These are phyloP conservation scores for Philypnodon macrostomus DNA, from an alignment of 2,797 vertebrate species.

Conservation along the genomic window DNA sequence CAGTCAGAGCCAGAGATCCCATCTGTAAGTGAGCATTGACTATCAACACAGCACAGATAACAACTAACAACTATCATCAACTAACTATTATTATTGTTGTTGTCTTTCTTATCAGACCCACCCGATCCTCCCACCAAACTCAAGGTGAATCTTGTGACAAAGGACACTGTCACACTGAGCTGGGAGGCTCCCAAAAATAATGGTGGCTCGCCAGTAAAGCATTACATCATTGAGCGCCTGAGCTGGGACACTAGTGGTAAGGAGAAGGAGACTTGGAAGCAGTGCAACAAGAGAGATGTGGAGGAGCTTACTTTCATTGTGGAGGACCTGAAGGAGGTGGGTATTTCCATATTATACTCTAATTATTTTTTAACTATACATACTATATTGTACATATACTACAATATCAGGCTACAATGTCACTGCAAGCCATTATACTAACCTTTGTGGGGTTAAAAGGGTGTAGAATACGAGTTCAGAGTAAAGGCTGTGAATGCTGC, in stretches of 20 bases:
- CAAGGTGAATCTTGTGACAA: conserved; percentile 91
- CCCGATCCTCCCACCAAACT: conserved; percentile 95
- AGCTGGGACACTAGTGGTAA: conserved; percentile 92
- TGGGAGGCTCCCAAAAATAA: conserved; percentile 96
- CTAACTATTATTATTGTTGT: neutral
- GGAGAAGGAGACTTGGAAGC: conserved; percentile 96
- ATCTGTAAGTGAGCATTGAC: conserved; percentile 82
- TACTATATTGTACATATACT: no score
- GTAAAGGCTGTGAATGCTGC: conserved; percentile 96
- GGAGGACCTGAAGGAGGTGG: conserved; percentile 89
- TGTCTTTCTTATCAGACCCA: conserved; percentile 75
- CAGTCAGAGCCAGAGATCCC: conserved; percentile 89
- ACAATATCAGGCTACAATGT: no score
- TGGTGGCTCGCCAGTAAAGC: conserved; percentile 92
- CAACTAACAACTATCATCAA: neutral
- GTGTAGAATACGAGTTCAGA: conserved; percentile 95
- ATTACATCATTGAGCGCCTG: conserved; percentile 93
- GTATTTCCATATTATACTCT: conserved; percentile 2
- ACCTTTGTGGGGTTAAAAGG: conserved; percentile 51
- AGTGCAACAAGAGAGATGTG: conserved; percentile 94
- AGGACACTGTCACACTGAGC: conserved; percentile 86
- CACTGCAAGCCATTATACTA: no score
- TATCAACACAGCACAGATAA: neutral
- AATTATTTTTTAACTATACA: no score
- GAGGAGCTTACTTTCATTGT: conserved; percentile 92